These are phyloP conservation scores for Eulithis testata DNA, from an alignment of 2,888 invertebrate species.

Conservation along the genomic window DNA sequence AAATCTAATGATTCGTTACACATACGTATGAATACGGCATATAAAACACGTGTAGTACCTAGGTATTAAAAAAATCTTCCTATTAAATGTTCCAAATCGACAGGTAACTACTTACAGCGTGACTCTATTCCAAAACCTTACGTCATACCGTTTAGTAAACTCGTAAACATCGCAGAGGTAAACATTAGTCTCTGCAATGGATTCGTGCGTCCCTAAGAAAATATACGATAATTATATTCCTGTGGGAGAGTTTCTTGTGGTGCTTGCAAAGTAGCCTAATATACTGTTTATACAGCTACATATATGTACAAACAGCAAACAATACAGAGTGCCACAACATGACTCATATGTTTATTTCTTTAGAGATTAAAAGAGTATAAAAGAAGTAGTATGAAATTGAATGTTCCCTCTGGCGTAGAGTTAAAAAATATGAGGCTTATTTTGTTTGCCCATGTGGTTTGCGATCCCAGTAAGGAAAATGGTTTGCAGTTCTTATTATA, in stretches of 20 bases:
- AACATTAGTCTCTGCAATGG: conserved; percentile 43
- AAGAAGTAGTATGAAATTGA: no score
- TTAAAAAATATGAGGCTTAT: not conserved
- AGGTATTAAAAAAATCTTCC: no score
- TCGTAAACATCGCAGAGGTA: conserved; percentile 40
- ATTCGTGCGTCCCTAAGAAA: conserved; percentile 41
- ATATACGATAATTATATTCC: conserved; percentile 40
- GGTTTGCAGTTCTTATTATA: not conserved
- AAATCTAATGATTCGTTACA: no score
- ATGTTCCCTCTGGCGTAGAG: no score
- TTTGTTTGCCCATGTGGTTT: not conserved
- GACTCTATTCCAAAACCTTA: conserved; percentile 28
- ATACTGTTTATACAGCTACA: not conserved
- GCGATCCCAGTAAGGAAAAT: not conserved
- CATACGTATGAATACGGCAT: no score
- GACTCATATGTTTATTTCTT: no score
- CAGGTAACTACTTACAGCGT: conserved; percentile 7
- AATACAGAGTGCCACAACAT: no score
- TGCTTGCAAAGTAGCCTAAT: conserved; percentile 9
- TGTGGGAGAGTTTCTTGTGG: conserved; percentile 26
- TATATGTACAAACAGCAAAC: no score
- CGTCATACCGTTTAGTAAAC: conserved; percentile 36
- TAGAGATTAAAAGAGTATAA: no score
- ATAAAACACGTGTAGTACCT: no score
- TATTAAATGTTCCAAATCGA: conserved; percentile 10